phyloP scores from a whole-genome alignment of 2,113 vertebrate genomes.

The Columba janthina region DNA sequence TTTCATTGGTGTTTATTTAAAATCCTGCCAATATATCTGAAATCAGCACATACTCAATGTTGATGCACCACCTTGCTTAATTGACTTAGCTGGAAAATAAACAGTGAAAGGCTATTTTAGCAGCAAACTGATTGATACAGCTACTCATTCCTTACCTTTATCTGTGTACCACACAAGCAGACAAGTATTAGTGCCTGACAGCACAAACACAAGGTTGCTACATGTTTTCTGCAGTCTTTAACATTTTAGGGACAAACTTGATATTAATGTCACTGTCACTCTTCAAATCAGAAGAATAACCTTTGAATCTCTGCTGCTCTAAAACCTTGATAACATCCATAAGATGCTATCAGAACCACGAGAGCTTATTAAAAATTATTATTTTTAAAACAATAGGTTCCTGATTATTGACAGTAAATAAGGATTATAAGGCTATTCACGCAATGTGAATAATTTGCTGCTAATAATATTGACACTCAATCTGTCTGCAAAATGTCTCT shows the following conservation, averaged over 20 bases:
- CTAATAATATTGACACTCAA: slow-evolving; percentile 66
- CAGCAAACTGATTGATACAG: slow-evolving; percentile 57
- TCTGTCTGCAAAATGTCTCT: slow-evolving; percentile 58
- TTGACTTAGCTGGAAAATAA: slow-evolving; percentile 71
- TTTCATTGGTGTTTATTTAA: slow-evolving; percentile 31
- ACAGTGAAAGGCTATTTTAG: slow-evolving; percentile 57
- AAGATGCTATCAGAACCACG: not conserved
- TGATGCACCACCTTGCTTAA: slow-evolving; percentile 58
- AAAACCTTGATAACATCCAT: not conserved
- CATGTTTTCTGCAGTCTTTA: slow-evolving; percentile 2
- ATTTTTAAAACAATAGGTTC: slow-evolving; percentile 14
- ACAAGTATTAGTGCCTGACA: not conserved
- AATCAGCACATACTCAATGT: slow-evolving; percentile 15
- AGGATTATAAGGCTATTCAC: slow-evolving; percentile 41
- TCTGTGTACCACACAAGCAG: slow-evolving; percentile 56
- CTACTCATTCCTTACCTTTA: slow-evolving; percentile 66
- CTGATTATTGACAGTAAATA: not conserved
- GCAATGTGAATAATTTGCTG: slow-evolving; percentile 63
- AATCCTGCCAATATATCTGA: slow-evolving; percentile 42
- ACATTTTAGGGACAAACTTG: not conserved
- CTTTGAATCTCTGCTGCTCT: not conserved
- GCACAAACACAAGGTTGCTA: slow-evolving; percentile 15
- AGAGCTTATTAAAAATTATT: not conserved
- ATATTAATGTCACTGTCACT: not conserved
- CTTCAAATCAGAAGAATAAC: not conserved